Conservation (phyloP, 2,888 invertebrate species). For the Nycteola revayana region DNA sequence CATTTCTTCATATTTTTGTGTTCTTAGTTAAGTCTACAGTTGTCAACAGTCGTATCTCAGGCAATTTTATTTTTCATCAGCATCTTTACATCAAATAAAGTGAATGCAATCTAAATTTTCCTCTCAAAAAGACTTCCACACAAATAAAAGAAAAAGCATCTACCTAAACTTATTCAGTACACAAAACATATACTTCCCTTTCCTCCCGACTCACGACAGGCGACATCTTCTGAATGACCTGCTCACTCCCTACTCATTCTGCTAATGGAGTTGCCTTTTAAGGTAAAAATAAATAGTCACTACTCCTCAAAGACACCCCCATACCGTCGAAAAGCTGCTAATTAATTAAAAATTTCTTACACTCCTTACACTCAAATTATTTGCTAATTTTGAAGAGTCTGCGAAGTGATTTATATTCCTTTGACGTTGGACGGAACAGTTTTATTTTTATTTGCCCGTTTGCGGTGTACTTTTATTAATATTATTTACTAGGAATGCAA, state of each 20-base stretch:
- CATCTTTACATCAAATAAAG: no score
- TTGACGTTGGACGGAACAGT: constrained; percentile 1
- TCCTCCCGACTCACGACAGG: constrained; percentile 40
- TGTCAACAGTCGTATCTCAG: no score
- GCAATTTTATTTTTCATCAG: no score
- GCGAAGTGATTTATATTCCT: constrained; percentile 16
- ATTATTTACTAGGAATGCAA: no score
- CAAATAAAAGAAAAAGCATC: constrained; percentile 14
- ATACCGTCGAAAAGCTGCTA: constrained; percentile 48
- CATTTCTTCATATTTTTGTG: no score
- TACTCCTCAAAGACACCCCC: constrained; percentile 43
- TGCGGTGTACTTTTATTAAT: no score
- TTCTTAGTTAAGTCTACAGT: no score
- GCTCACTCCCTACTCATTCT: constrained; percentile 70
- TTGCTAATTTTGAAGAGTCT: constrained; percentile 4
- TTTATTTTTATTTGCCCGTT: constrained; percentile 5
- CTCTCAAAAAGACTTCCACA: constrained; percentile 1
- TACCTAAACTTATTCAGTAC: constrained; percentile 12
- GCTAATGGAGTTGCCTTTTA: constrained; percentile 76
- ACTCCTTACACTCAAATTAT: constrained; percentile 18
- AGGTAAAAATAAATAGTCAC: constrained; percentile 66
- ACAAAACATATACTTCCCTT: constrained; percentile 21
- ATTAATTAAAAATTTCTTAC: constrained; percentile 56
- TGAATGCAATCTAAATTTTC: no score
- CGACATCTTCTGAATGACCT: constrained; percentile 59